Base-by-base conservation (phyloP, 2,888 invertebrate species). In the Nephrotoma appendiculata region DNA sequence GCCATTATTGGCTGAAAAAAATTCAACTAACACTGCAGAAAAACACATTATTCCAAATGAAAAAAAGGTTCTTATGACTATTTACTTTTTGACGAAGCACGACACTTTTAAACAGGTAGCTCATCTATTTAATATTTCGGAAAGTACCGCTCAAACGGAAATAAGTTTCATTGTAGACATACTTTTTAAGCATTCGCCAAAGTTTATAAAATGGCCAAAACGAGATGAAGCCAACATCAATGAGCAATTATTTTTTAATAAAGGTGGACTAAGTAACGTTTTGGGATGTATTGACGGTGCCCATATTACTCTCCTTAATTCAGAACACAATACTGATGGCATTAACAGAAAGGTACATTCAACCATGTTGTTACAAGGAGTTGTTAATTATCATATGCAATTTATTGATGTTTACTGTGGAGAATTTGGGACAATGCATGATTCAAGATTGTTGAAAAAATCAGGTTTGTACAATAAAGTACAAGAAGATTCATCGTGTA, bases 351-450 rank as follows among this genome's bases (percentile, higher is more conserved):
- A 89, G 48, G 85, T 87, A 7, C 86, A 83, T 5, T 88, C 88
- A 83, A 89, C 88, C 41, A 86, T 89, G 6, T 57, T 88, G n/a
- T 44, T 90, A 15, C 89, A 89, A 87, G 89, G 87, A 48, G 89
- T 89, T 12, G 88, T 89, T n/a, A 88, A 89, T 88, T 87, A 87
- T 0, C 87, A 89, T 12, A 89, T 89, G 86, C 88, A 86, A 9
- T 89, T 89, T 86, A 88, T 88, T 11, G 89, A 89, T 86, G 87
- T 89, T 6, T 88, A 87, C 85, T 89, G 88, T 71, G 71, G 71
- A 15, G 71, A 71, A 19, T 19, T 19, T n/a, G 71, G 71, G 7
- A 15, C 71, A 15, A 71, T 71, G 11, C 71, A 71, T 2, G 71
- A 71, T 7, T 48, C 86, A 1, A 48, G 48, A 48, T 48, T 48